Base-by-base conservation (phyloP, 1,140 invertebrate genomes). In the Diabrotica virgifera region DNA sequence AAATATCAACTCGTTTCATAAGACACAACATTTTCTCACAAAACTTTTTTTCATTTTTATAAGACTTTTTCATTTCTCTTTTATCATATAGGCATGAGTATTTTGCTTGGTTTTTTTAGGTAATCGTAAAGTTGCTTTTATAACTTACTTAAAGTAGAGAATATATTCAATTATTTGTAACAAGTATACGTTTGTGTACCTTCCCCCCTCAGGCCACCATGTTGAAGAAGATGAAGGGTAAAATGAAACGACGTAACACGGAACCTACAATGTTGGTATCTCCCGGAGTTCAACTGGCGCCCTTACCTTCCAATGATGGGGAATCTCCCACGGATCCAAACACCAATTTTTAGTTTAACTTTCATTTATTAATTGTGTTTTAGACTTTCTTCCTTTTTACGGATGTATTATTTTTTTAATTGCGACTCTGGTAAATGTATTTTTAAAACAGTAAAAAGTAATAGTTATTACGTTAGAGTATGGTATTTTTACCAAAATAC, bases 231-330 rank as follows among this genome's bases (percentile, higher is more conserved):
- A 89, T 89, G 85, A 96, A 95, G 84, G 90, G 89, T 77, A 96
- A 96, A 86, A 95, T 96, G 86, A 95, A 94, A 83, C 85, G 94
- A 65, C 88, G 94, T 76, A 95, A 96, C 82, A 96, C 94, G 65
- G 92, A 94, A 83, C 91, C 95, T 65, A 89, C 88, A 64, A 96
- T 96, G 81, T 86, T 91, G 59, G 87, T 90, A 52, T 89, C 90
- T 6, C 84, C 89, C 80, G 78, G 85, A 62, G 80, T 83, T 50
- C 81, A 86, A 68, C 80, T 85, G 70, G 79, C 83, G 62, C 81
- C 84, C 51, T 76, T 84, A 6, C 75, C 79, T 51, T 74, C 78
- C 51, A 73, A 82, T 72, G 76, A 80, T 74, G 81, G 80, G 65
- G 78, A 78, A 66, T 77, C 77, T 12, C 77, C 77, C 2, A 76